Base-by-base conservation (phyloP, 2,888 invertebrate species). In the Neoascia interrupta region DNA sequence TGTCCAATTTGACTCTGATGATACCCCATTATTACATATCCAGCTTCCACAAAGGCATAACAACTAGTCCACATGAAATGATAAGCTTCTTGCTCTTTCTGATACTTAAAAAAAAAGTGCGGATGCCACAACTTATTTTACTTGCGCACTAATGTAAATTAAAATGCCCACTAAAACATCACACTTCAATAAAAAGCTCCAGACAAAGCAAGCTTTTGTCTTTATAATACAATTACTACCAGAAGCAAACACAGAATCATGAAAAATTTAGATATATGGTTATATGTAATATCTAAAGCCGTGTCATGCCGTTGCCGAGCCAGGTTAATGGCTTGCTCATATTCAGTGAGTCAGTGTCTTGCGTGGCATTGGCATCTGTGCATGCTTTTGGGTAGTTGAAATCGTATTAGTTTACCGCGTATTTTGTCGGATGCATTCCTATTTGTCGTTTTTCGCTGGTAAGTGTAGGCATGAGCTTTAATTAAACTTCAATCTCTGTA, bases 401-500 rank as follows among this genome's bases (percentile, higher is more conserved):
- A n/a, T n/a, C n/a, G n/a, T n/a, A n/a, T n/a, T n/a, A n/a, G n/a
- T n/a, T n/a, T n/a, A n/a, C n/a, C n/a, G n/a, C n/a, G n/a, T n/a
- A n/a, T n/a, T n/a, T n/a, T n/a, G n/a, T n/a, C n/a, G n/a, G n/a
- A n/a, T n/a, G n/a, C n/a, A n/a, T n/a, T n/a, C n/a, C n/a, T n/a
- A n/a, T n/a, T n/a, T n/a, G n/a, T n/a, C n/a, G n/a, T n/a, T n/a
- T n/a, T n/a, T 18, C 47, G 8, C 37, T 16, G 23, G 64, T 73
- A 34, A 79, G 79, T 73, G 72, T 49, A 60, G 51, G 56, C 41
- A 68, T 41, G 56, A 31, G 73, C 73, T 79, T 79, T 66, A 79
- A 79, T 79, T 73, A 79, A 79, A 79, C 56, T 66, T 49, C 56
- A 79, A 61, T 79, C 73, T 68, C n/a, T 54, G 43, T 43, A 68